Percentiles rank a stretch among this genome's conserved stretches.
Conservation (phyloP, 2,888 invertebrate species). For the Tipula confusa region DNA sequence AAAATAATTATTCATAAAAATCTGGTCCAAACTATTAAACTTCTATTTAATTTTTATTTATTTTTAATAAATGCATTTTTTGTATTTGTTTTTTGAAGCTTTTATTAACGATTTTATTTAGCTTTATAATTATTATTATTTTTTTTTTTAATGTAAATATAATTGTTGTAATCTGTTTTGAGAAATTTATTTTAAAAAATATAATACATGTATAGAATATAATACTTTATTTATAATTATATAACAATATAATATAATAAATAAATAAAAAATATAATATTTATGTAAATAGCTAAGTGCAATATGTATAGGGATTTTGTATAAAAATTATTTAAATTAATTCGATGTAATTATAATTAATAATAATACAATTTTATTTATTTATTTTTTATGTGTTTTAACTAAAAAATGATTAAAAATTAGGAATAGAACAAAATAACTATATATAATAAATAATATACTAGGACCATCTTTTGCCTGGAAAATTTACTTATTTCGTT, state of each 20-base stretch:
- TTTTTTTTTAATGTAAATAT: not conserved
- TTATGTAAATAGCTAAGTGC: not conserved
- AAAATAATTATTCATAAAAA: not conserved
- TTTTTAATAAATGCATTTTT: constrained; percentile 9
- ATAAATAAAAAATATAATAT: not conserved
- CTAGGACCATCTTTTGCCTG: too few species aligned
- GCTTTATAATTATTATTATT: not conserved
- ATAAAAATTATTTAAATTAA: not conserved
- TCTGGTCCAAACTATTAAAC: not conserved
- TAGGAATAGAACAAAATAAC: too few species aligned
- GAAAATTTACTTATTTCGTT: too few species aligned
- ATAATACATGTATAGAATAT: not conserved
- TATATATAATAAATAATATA: too few species aligned
- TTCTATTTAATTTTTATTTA: not conserved
- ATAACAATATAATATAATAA: not conserved
- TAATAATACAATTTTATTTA: not conserved
- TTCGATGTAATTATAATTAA: not conserved
- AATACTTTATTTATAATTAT: not conserved
- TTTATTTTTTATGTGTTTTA: not conserved
- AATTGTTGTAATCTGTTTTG: not conserved
- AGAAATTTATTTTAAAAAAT: not conserved
- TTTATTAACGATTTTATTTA: not conserved
- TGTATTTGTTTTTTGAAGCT: not conserved
- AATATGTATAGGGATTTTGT: not conserved
- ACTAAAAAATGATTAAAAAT: too few species aligned